Conservation (phyloP, 2,113 vertebrate genomes). For the Siniperca chuatsi region DNA sequence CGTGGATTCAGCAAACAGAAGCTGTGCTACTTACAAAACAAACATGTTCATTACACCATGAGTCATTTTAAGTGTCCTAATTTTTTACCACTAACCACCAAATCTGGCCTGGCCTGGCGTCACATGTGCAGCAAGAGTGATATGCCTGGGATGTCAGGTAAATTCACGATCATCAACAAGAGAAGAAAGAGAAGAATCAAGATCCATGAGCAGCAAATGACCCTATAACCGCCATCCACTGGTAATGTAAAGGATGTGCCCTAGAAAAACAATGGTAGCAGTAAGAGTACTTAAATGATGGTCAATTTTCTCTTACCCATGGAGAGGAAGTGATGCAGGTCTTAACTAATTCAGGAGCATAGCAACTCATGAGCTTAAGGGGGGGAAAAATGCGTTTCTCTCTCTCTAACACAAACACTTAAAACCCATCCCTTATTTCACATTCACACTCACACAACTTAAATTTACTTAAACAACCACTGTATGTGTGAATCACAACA, state of each 20-base stretch:
- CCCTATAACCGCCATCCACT: not conserved
- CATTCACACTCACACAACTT: not conserved
- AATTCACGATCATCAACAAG: not conserved
- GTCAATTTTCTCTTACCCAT: not conserved
- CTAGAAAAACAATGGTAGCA: not conserved
- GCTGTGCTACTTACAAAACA: conserved; percentile 6
- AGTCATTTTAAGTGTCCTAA: not conserved
- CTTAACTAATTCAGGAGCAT: not conserved
- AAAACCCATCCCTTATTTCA: not conserved
- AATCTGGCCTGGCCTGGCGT: not conserved
- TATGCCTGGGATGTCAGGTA: no score
- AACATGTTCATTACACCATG: not conserved
- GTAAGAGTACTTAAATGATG: not conserved
- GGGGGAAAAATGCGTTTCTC: not conserved
- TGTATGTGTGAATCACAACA: conserved; percentile 77
- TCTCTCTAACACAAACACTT: not conserved
- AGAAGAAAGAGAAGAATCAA: not conserved
- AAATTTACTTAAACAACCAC: conserved; percentile 8
- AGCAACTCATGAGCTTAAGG: not conserved
- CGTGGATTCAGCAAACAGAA: not conserved
- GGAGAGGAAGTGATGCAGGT: not conserved
- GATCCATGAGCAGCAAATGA: not conserved
- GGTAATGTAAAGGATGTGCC: not conserved
- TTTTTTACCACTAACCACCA: not conserved
- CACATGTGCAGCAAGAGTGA: not conserved